These are phyloP conservation scores for Hapalemur alaotrensis DNA, from an alignment of 2,797 vertebrate genomes.

Conservation along the genomic window DNA sequence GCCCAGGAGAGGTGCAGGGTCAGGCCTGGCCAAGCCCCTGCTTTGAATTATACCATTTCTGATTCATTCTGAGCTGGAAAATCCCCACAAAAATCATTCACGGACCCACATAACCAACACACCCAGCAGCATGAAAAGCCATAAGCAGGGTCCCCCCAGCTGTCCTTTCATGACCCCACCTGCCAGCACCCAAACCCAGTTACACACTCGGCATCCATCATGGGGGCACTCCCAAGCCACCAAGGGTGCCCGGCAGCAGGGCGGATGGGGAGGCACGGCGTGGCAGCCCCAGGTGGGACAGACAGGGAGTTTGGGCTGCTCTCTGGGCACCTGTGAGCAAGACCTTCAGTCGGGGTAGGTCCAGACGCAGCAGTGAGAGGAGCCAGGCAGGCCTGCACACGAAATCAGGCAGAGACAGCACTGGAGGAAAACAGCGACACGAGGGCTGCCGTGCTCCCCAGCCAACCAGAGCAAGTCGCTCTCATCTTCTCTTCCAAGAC, in stretches of 20 bases:
- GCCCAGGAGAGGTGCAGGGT: neutral
- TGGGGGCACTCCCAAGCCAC: neutral
- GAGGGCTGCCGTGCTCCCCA: too few relatives aligned
- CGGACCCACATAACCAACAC: neutral
- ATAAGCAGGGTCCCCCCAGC: neutral
- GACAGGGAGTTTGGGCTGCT: neutral
- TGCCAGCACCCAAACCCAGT: neutral
- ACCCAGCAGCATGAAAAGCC: neutral
- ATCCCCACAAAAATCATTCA: neutral
- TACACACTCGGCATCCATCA: neutral
- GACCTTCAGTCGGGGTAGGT: neutral
- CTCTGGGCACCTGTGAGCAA: neutral
- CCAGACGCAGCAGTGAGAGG: neutral
- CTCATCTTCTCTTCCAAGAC: neutral
- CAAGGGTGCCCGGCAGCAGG: neutral
- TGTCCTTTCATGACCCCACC: rapidly evolving
- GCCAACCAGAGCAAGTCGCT: neutral
- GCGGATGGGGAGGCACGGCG: neutral
- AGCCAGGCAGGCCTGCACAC: neutral
- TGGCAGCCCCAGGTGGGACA: neutral
- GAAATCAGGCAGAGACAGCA: neutral
- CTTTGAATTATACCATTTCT: neutral
- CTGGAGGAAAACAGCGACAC: neutral
- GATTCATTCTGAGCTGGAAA: neutral
- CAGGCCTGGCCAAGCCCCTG: neutral